Conservation (phyloP, 2,113 vertebrate species). For the Vombatus ursinus region DNA sequence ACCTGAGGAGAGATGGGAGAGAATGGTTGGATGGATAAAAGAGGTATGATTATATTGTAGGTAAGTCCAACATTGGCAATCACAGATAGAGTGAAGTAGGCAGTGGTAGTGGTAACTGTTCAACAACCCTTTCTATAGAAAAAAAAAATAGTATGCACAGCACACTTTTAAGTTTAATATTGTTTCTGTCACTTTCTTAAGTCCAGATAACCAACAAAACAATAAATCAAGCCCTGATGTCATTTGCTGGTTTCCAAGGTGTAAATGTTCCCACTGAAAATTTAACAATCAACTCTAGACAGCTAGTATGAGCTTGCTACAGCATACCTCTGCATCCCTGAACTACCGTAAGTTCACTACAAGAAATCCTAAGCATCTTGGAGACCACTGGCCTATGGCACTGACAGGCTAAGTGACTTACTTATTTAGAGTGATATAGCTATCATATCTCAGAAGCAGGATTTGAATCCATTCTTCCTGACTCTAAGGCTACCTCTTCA, state of each 20-base stretch:
- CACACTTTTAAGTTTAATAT: background rate
- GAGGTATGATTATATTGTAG: background rate
- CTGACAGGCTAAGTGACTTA: background rate
- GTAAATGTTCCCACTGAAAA: background rate
- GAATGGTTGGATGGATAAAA: background rate
- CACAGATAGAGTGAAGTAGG: background rate
- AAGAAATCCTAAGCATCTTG: background rate
- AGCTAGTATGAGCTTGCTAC: background rate
- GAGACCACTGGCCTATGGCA: background rate
- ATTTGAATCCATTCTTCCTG: background rate
- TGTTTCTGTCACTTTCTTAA: background rate
- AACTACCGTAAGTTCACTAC: background rate
- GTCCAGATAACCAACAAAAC: background rate
- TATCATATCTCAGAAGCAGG: background rate
- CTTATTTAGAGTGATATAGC: background rate
- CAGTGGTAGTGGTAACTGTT: background rate
- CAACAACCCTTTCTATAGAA: background rate
- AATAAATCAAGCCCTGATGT: background rate
- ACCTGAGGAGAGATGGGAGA: background rate
- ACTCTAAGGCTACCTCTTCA: background rate
- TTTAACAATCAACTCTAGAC: background rate
- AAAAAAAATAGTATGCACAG: background rate
- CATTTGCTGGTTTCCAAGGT: background rate
- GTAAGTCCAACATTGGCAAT: background rate
- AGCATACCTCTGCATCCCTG: background rate